Conservation (phyloP, 2,797 vertebrate genomes). For the Clarias platycephalus region DNA sequence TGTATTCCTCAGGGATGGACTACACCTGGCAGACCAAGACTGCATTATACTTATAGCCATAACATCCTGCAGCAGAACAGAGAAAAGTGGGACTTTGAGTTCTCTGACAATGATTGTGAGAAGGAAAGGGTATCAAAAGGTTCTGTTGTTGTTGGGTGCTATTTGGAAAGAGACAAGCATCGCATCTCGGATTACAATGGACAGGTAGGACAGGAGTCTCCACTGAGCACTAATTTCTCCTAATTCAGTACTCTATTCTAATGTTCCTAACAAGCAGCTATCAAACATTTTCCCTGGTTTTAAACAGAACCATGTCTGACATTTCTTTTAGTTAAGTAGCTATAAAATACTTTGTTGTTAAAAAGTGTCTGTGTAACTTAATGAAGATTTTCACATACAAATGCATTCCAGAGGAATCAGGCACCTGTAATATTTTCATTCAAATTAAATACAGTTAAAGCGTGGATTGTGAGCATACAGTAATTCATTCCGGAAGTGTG, state of each 20-base stretch:
- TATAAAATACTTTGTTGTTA: background rate
- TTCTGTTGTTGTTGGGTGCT: slow-evolving; percentile 16
- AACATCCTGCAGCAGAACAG: slow-evolving; percentile 59
- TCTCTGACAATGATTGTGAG: slow-evolving; percentile 69
- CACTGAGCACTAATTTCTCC: background rate
- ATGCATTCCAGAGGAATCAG: too few species aligned
- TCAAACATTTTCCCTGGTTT: background rate
- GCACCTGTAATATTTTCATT: too few species aligned
- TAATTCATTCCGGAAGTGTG: too few species aligned
- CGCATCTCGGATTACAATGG: slow-evolving; percentile 31
- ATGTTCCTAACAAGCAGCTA: background rate
- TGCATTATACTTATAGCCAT: slow-evolving; percentile 68
- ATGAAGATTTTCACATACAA: background rate
- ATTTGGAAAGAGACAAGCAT: slow-evolving; percentile 28
- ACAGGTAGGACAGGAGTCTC: slow-evolving; percentile 23
- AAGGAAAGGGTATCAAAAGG: slow-evolving; percentile 57
- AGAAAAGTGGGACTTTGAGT: slow-evolving; percentile 57
- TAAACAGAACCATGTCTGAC: background rate
- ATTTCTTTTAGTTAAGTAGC: background rate
- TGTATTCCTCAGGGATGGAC: slow-evolving; percentile 52
- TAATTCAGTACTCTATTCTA: background rate
- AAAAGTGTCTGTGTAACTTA: background rate
- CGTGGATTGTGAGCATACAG: too few species aligned
- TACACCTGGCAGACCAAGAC: slow-evolving; percentile 59
- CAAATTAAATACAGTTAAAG: too few species aligned